phyloP scores from a whole-genome alignment of 2,797 vertebrate genomes.

The Xiphophorus birchmanni region DNA sequence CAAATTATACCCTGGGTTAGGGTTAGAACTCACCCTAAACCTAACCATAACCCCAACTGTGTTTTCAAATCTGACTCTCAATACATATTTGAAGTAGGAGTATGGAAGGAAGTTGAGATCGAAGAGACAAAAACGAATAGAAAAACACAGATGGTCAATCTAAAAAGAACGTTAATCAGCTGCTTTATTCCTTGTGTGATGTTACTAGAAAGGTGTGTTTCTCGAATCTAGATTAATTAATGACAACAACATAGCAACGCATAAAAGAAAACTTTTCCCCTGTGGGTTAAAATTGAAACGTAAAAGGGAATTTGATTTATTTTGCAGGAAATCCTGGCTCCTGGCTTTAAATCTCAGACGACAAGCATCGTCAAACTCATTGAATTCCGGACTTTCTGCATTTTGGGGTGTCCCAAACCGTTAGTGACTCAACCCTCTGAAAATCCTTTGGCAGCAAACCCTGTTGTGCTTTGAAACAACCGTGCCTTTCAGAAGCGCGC shows the following conservation, averaged over 20 bases:
- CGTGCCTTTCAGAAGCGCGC: not conserved
- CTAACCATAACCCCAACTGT: no score
- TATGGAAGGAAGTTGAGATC: not conserved
- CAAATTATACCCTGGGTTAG: not conserved
- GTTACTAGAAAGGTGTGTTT: not conserved
- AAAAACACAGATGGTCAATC: not conserved
- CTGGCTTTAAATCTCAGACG: not conserved
- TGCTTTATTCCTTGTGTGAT: not conserved
- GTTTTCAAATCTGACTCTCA: not conserved
- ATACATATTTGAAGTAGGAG: not conserved
- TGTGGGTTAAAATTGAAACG: not conserved
- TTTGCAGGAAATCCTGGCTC: not conserved
- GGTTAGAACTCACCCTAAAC: no score
- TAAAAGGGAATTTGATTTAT: not conserved
- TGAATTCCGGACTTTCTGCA: not conserved
- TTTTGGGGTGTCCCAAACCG: not conserved
- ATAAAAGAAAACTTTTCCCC: not conserved
- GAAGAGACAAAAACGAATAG: not conserved
- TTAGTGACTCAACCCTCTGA: not conserved
- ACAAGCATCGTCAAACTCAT: not conserved
- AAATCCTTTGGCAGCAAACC: not conserved
- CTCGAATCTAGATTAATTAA: not conserved
- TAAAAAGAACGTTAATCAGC: not conserved
- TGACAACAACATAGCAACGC: not conserved
- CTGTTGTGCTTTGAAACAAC: not conserved